Conservation (phyloP, 2,888 invertebrate genomes). For the Scaptomyza parva region DNA sequence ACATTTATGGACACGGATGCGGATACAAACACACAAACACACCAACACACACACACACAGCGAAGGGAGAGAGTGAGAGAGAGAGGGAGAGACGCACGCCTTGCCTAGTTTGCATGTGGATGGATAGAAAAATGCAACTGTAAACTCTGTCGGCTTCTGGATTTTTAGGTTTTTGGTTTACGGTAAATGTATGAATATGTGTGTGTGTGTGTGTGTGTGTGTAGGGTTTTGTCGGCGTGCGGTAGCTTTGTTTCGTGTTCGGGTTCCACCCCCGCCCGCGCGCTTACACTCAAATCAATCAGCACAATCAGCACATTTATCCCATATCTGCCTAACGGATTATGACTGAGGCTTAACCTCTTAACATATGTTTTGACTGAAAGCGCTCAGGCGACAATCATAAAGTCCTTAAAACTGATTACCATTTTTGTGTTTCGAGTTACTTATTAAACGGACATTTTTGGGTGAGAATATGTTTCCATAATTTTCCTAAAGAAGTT, state of each 20-base stretch:
- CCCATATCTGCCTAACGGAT: constrained; percentile 23
- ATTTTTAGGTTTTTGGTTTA: constrained; percentile 1
- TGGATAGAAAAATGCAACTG: constrained; percentile 29
- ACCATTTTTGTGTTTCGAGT: too few species aligned
- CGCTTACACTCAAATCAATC: constrained; percentile 35
- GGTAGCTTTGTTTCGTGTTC: neutral
- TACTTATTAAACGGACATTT: too few species aligned
- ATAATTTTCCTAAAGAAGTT: neutral
- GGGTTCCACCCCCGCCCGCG: constrained; percentile 11
- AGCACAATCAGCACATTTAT: constrained; percentile 33
- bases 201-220: neutral
- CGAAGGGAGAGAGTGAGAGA: too few species aligned
- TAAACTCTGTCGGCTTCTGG: constrained; percentile 16
- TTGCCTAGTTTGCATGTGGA: constrained; percentile 43
- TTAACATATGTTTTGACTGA: constrained; percentile 38
- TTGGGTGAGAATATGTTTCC: too few species aligned
- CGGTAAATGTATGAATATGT: neutral
- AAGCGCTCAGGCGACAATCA: constrained; percentile 1
- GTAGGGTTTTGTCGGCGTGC: neutral
- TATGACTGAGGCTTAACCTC: constrained; percentile 19
- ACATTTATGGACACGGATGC: constrained; percentile 42
- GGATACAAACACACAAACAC: constrained; percentile 19
- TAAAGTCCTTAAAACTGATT: neutral
- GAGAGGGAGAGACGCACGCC: constrained; percentile 11
- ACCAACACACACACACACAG: constrained; percentile 9